A percentile compares a stretch with the other conserved stretches of the same genome.
Conservation (phyloP, 2,888 invertebrate genomes). For the Trichopoda pennipes region DNA sequence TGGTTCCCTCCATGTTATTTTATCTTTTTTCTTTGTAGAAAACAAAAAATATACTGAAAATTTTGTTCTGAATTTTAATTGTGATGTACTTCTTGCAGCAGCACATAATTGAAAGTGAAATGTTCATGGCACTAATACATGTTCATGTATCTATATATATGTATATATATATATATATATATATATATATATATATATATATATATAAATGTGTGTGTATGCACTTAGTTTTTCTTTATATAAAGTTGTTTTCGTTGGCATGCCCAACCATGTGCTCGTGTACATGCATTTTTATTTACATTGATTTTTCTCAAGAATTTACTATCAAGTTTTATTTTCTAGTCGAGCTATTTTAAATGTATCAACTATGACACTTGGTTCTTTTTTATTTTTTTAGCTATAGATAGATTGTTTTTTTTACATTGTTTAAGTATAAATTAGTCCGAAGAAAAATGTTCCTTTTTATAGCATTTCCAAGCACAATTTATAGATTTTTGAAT, state of each 20-base stretch:
- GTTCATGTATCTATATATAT: neutral
- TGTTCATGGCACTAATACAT: constrained; percentile 44
- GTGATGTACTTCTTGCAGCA: neutral
- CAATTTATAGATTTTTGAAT: too few species aligned
- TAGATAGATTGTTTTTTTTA: constrained; percentile 8
- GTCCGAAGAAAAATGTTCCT: neutral
- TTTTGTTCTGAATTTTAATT: constrained; percentile 14
- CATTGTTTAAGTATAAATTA: neutral
- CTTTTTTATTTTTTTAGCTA: constrained; percentile 17
- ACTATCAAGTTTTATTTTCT: neutral
- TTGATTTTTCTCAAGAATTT: constrained; percentile 26
- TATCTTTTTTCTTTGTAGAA: neutral
- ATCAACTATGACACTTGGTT: constrained; percentile 30
- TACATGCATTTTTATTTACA: neutral
- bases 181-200: neutral
- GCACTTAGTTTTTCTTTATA: constrained; percentile 2
- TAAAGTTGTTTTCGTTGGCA: neutral
- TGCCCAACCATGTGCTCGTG: neutral
- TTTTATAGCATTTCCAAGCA: neutral
- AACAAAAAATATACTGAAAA: constrained; percentile 18
- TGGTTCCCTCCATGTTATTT: neutral
- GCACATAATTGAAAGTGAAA: constrained; percentile 65
- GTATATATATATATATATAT: neutral
- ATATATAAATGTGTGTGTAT: too few species aligned
- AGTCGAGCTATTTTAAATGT: constrained; percentile 4